A percentile compares a stretch with the other conserved stretches of the same genome.
phyloP scores from a whole-genome alignment of 2,797 vertebrate species.

The Myioborus miniatus region DNA sequence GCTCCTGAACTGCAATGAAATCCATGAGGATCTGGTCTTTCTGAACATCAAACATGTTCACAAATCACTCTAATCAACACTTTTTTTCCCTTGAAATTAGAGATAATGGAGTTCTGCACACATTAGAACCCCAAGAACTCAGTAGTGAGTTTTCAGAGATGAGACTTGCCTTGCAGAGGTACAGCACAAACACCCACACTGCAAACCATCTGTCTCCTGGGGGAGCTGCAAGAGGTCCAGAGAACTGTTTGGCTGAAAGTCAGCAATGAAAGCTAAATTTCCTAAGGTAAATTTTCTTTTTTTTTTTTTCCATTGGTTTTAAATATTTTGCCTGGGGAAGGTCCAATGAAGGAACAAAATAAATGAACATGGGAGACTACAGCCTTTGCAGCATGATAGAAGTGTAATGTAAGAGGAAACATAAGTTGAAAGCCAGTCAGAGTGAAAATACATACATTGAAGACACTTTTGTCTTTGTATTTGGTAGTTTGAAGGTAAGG shows the following conservation, averaged over 20 bases:
- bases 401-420: neutral
- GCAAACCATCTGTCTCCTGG: neutral
- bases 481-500: neutral
- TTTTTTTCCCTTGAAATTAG: neutral
- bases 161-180: neutral
- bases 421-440: neutral
- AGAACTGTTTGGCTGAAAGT: neutral
- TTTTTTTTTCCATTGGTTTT: neutral
- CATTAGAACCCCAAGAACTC: neutral
- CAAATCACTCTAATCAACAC: neutral
- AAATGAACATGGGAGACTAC: neutral
- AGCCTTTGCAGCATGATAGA: neutral
- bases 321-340: neutral
- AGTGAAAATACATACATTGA: neutral
- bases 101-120: neutral
- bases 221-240: neutral
- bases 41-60: neutral
- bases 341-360: neutral
- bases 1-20: neutral
- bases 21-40: accelerated
- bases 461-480: neutral
- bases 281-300: neutral
- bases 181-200: neutral
- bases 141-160: neutral
- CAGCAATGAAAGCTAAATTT: neutral